Evolutionary conservation across 2,113 vertebrate genomes (phyloP), one percentile per base, ranked within the genome.

Genomic region (Tautogolabrus adspersus): DNA sequence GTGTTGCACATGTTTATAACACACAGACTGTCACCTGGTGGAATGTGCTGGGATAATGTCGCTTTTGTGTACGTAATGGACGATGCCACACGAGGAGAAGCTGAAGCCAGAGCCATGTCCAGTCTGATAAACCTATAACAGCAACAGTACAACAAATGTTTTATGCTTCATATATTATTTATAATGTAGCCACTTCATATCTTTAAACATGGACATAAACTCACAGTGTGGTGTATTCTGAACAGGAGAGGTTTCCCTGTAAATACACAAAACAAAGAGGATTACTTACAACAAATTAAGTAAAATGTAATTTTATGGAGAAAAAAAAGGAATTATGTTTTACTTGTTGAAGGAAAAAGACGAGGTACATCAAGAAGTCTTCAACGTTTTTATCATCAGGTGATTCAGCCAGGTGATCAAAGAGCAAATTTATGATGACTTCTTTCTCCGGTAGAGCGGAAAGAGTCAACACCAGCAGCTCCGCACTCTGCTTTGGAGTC

Each of bases 201-300:
- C 3, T 18, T 15, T 18, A 49, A 6, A 49, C 4, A 49, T 11
- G 12, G 7, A 18, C 37, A 26, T 64, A 21, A 75, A 85, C 93
- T 90, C 44, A 94, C 93, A 94, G 77, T 10, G n/a, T 74, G 85
- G 30, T 88, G 88, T 82, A 90, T 19, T 82, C 59, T 11, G 86
- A 76, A 54, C 93, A 94, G 49, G 87, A 80, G 16, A 94, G 40
- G 42, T 83, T 85, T 49, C 18, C 82, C 88, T 92, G 62, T 2
- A 68, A 74, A 40, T 47, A 21, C 54, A 66, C 23, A 74, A 87
- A 46, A 80, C 6, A 66, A 71, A 61, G 11, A 63, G 47, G 2
- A 34, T 34, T 65, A 82, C 19, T 15, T 73, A 63, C 6, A 71
- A 52, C 10, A 58, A 37, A n/a, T 1, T 10, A 3, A n/a, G 12